A percentile compares a stretch with the other conserved stretches of the same genome.
These are phyloP conservation scores for Acanthochromis polyacanthus DNA, from an alignment of 2,113 vertebrate genomes.

Conservation along the genomic window DNA sequence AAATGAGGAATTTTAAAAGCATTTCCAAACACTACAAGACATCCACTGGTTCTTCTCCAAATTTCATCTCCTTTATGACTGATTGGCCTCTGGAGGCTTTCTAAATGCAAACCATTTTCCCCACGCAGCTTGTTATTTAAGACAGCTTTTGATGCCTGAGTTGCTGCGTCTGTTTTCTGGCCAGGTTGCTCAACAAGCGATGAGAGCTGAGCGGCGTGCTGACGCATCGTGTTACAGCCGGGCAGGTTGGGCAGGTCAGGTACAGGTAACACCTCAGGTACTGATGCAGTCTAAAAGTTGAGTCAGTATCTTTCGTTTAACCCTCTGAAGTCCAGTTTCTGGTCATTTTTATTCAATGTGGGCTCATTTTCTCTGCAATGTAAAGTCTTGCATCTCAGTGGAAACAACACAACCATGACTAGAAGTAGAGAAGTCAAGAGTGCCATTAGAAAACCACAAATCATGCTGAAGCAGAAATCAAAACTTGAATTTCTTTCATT, in stretches of 20 bases:
- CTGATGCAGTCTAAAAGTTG: conserved; percentile 5
- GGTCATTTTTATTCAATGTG: no score
- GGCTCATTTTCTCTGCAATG: no score
- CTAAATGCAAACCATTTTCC: conserved; percentile 28
- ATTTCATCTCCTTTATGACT: conserved; percentile 15
- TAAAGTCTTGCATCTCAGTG: no score
- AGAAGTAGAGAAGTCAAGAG: no score
- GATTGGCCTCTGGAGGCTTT: conserved; percentile 53
- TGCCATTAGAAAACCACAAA: no score
- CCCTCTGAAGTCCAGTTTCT: no score
- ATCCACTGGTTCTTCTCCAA: conserved; percentile 31
- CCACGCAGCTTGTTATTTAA: conserved; percentile 76
- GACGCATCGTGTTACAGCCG: conserved; percentile 57
- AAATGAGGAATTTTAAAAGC: conserved; percentile 20
- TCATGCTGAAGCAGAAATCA: no score
- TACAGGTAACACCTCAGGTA: conserved; percentile 47
- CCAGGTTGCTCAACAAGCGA: conserved; percentile 57
- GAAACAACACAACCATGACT: no score
- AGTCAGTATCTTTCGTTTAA: conserved; percentile 5
- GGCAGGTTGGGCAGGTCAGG: conserved; percentile 45
- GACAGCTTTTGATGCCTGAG: conserved; percentile 58
- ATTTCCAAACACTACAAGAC: conserved; percentile 32
- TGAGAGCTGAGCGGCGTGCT: conserved; percentile 45
- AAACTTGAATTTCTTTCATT: no score
- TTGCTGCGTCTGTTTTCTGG: conserved; percentile 58